Evolutionary conservation across 2,888 invertebrate species (phyloP).

Genomic region (Noctua comes): DNA sequence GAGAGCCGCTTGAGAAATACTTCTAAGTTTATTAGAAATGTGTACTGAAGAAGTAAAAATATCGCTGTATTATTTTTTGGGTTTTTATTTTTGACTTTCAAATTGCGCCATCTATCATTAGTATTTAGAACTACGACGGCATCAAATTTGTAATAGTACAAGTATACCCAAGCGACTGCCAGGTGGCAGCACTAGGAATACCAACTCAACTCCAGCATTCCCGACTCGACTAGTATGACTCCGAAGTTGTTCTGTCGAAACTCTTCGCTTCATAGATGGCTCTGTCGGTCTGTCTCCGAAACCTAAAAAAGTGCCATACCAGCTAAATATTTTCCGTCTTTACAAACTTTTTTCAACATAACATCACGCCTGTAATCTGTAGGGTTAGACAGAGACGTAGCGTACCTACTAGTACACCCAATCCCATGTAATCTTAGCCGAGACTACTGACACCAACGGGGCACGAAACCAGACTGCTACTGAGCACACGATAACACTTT

Average conservation of each 20-base stretch:
- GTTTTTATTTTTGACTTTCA: background rate
- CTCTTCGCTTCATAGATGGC: slow-evolving; percentile 16
- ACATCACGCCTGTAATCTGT: background rate
- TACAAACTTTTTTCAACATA: background rate
- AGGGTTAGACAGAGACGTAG: background rate
- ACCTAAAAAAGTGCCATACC: background rate
- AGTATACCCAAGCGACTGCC: background rate
- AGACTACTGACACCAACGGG: background rate
- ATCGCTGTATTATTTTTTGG: rapidly evolving
- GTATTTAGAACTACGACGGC: background rate
- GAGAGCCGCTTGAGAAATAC: slow-evolving; percentile 97
- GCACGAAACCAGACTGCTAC: background rate
- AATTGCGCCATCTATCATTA: slow-evolving; percentile 26
- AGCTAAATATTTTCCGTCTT: background rate
- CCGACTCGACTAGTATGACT: background rate
- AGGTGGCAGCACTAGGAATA: background rate
- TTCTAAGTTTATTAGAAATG: slow-evolving; percentile 87
- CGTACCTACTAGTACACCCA: background rate
- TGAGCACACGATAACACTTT: background rate
- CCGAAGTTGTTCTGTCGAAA: background rate
- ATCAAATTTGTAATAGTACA: background rate
- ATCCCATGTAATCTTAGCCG: background rate
- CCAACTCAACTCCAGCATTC: background rate
- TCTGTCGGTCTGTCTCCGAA: background rate
- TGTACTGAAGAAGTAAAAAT: background rate